Percentiles rank a stretch among this genome's conserved stretches.
Conservation (phyloP, 2,113 vertebrate genomes). For the Hymenochirus boettgeri region DNA sequence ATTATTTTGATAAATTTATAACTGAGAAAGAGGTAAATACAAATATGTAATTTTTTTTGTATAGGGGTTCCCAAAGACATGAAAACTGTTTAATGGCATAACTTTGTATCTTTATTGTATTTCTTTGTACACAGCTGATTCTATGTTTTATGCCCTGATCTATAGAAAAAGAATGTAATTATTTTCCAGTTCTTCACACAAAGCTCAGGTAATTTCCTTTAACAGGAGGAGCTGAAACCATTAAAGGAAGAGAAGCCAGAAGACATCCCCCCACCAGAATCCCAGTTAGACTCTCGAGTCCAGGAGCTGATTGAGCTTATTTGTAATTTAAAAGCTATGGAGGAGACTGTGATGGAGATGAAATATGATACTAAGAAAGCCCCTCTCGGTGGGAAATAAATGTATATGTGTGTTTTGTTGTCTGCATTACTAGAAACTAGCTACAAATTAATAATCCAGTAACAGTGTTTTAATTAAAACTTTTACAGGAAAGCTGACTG, state of each 20-base stretch:
- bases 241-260: slow-evolving; percentile 7
- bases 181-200: no score
- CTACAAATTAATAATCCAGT: no score
- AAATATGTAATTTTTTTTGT: no score
- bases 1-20: no score
- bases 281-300: slow-evolving; percentile 63
- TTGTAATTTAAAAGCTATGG: slow-evolving; percentile 83
- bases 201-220: no score
- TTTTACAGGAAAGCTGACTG: slow-evolving; percentile 75
- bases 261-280: slow-evolving; percentile 48
- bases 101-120: background rate
- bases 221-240: slow-evolving; percentile 9
- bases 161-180: no score
- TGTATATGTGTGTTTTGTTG: background rate
- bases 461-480: no score
- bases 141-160: no score
- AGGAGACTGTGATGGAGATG: slow-evolving; percentile 87
- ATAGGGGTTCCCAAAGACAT: no score
- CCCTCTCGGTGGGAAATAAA: slow-evolving; percentile 71
- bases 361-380: slow-evolving; percentile 87
- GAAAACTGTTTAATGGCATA: background rate
- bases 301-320: slow-evolving; percentile 79
- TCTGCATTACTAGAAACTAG: no score
- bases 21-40: no score
- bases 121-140: no score